Percentiles rank a stretch among this genome's conserved stretches.
Conservation (phyloP, 2,888 invertebrate genomes). For the Chrysodeixis includens region DNA sequence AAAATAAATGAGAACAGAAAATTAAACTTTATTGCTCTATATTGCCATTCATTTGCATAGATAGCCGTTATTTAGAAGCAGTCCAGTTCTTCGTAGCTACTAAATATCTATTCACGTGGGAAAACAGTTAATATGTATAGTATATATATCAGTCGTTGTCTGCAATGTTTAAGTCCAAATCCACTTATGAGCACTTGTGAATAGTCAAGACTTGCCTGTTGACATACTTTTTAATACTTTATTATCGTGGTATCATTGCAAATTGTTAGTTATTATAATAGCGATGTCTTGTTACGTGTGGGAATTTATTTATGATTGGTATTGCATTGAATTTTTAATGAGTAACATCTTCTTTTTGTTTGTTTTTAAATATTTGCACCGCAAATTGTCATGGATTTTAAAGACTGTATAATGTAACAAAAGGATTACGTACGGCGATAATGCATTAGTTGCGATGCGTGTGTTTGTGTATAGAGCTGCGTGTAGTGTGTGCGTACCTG, state of each 20-base stretch:
- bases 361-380: not conserved
- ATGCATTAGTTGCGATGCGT: constrained; percentile 10
- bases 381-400: not conserved
- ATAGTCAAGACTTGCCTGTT: not conserved
- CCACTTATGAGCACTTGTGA: not conserved
- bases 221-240: not conserved
- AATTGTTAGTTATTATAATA: not conserved
- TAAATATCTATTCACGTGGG: not conserved
- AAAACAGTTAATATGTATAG: not conserved
- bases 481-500: constrained; percentile 12
- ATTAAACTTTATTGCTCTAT: too few species aligned
- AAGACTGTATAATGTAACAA: constrained; percentile 8
- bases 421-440: constrained; percentile 5
- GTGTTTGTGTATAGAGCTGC: not conserved
- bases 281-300: too few species aligned
- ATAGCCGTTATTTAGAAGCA: too few species aligned
- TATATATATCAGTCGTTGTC: not conserved
- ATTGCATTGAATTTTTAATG: too few species aligned
- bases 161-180: not conserved
- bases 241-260: not conserved
- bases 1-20: too few species aligned
- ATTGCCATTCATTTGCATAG: too few species aligned
- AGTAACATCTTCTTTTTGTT: not conserved
- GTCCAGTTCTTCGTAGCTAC: not conserved
- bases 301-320: too few species aligned